Percentiles rank a stretch among this genome's conserved stretches.
Conservation (phyloP, 2,888 invertebrate genomes). For the Pheosia tremula region DNA sequence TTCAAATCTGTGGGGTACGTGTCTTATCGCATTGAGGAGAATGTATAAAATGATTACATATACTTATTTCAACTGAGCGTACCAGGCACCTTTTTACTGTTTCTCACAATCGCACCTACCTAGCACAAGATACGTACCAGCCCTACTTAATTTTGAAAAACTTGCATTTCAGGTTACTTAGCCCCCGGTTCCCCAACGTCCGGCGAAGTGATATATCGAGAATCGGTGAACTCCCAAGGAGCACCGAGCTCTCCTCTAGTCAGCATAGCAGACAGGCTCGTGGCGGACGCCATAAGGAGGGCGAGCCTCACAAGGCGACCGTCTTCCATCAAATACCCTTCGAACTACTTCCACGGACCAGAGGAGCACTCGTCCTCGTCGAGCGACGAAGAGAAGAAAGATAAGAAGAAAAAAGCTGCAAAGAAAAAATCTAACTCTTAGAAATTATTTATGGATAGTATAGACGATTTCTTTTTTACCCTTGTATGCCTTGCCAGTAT, state of each 20-base stretch:
- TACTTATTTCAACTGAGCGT: no score
- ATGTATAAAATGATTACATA: no score
- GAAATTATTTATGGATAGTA: no score
- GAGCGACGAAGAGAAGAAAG: constrained; percentile 63
- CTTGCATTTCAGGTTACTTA: constrained; percentile 61
- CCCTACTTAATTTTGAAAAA: not conserved
- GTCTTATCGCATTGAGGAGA: no score
- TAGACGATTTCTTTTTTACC: no score
- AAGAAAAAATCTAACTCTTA: constrained; percentile 9
- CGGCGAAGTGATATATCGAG: constrained; percentile 53
- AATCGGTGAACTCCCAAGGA: constrained; percentile 47
- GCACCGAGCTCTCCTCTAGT: constrained; percentile 56
- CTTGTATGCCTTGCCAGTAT: not conserved
- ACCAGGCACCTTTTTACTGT: no score
- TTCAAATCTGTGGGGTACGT: no score
- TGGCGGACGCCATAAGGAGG: constrained; percentile 70
- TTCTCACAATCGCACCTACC: no score
- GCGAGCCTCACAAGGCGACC: constrained; percentile 72
- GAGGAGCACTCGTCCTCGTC: constrained; percentile 68
- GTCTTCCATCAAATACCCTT: constrained; percentile 70
- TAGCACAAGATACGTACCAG: no score
- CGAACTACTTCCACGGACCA: constrained; percentile 68
- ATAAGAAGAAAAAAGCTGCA: constrained; percentile 41
- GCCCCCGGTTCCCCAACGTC: constrained; percentile 53
- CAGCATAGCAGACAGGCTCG: constrained; percentile 67